Conservation (phyloP, 2,888 invertebrate species). For the Cephus pulcher region DNA sequence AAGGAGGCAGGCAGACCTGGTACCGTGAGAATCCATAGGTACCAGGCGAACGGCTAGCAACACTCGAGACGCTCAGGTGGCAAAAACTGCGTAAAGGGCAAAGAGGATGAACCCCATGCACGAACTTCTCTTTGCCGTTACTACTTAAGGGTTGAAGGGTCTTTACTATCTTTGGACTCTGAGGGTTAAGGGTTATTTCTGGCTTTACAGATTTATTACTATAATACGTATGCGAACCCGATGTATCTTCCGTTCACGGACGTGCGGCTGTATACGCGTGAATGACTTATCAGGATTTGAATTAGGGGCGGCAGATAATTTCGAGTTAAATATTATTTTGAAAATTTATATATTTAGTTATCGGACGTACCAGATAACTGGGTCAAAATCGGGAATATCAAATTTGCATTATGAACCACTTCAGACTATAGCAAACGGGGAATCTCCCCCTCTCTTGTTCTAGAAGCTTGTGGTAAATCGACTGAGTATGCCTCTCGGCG, state of each 20-base stretch:
- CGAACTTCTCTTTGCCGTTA: neutral
- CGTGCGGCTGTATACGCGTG: neutral
- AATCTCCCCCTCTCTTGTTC: too few relatives aligned
- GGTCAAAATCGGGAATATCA: neutral
- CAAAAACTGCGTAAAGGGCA: neutral
- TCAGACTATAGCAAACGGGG: neutral
- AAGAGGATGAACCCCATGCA: neutral
- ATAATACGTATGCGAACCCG: neutral
- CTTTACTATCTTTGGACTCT: neutral
- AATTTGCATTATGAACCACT: neutral
- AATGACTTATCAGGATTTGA: neutral
- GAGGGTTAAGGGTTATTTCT: neutral
- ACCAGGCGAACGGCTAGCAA: neutral
- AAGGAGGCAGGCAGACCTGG: neutral
- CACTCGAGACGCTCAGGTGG: too few relatives aligned
- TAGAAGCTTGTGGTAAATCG: neutral
- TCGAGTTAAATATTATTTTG: neutral
- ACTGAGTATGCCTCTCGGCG: neutral
- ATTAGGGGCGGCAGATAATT: neutral
- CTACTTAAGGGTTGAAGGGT: neutral
- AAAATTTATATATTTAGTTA: neutral
- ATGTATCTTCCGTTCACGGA: neutral
- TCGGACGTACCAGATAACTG: neutral
- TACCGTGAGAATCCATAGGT: neutral
- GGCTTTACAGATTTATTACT: neutral